A percentile compares a stretch with the other conserved stretches of the same genome.
phyloP scores from a whole-genome alignment of 92 coral and sea anemone species.

The Siderastrea radians region DNA sequence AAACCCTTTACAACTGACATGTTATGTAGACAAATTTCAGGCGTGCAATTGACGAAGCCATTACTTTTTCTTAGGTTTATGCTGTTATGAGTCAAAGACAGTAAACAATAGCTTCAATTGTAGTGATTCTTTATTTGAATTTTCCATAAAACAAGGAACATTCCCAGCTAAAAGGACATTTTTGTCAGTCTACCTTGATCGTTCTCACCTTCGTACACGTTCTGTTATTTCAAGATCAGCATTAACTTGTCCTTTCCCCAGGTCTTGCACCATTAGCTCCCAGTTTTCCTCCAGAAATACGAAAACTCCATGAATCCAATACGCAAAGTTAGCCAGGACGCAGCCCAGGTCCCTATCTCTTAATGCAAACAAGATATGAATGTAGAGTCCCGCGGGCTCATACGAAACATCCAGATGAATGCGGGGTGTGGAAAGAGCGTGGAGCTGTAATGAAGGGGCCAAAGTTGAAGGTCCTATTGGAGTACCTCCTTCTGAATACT shows the following conservation, averaged over 20 bases:
- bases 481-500: slow-evolving; percentile 57
- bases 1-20: no score
- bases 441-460: slow-evolving; percentile 58
- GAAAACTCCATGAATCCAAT: slow-evolving; percentile 63
- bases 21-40: no score
- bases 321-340: slow-evolving; percentile 53
- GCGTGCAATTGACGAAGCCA: no score
- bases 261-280: slow-evolving; percentile 44
- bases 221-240: slow-evolving; percentile 45
- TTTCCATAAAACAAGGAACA: no score
- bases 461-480: slow-evolving; percentile 61
- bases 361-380: slow-evolving; percentile 59
- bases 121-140: no score
- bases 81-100: no score
- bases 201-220: slow-evolving; percentile 49
- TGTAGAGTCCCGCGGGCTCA: slow-evolving; percentile 61
- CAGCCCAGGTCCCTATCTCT: slow-evolving; percentile 62
- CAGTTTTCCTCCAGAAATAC: slow-evolving; percentile 67
- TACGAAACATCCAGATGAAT: slow-evolving; percentile 41
- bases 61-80: no score
- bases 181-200: not conserved
- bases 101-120: no score
- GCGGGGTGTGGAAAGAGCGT: slow-evolving; percentile 65
- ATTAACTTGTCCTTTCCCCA: slow-evolving; percentile 52
- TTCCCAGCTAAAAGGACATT: no score